Evolutionary conservation across 2,888 invertebrate genomes (phyloP).

Genomic region (Philereme transversata): DNA sequence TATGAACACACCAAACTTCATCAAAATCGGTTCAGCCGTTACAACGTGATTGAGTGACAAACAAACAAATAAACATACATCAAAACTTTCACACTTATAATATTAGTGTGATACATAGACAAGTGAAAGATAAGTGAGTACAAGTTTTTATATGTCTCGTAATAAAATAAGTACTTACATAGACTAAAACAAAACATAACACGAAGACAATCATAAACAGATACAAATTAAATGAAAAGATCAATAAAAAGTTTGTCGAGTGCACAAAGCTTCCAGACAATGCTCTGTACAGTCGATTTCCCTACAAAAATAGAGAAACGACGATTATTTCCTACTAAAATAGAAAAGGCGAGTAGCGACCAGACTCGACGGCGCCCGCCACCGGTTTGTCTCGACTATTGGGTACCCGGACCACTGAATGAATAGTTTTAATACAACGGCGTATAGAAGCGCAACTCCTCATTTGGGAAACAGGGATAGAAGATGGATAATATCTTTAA

Average conservation of each 20-base stretch:
- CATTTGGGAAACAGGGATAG: no score
- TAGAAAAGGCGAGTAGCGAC: slow-evolving; percentile 27
- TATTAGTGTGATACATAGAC: no score
- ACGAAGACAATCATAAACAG: slow-evolving; percentile 1
- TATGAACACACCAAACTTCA: no score
- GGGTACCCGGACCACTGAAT: slow-evolving; percentile 17
- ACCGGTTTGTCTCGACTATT: slow-evolving; percentile 25
- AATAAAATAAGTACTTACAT: no score
- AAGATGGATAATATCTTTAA: no score
- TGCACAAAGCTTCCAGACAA: slow-evolving; percentile 15
- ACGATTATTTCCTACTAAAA: slow-evolving; percentile 26
- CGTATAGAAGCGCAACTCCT: slow-evolving; percentile 21
- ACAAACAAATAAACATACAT: no score
- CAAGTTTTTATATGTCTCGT: no score
- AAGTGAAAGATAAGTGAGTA: no score
- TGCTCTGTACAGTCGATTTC: slow-evolving; percentile 22
- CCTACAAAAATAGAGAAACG: slow-evolving; percentile 27
- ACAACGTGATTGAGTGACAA: no score
- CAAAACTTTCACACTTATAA: no score
- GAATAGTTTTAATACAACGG: not conserved
- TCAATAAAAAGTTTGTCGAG: slow-evolving; percentile 13
- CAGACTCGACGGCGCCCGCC: slow-evolving; percentile 30
- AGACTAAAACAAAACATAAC: no score
- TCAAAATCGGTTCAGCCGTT: no score
- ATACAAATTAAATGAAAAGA: slow-evolving; percentile 16